These are phyloP conservation scores for Onchidella celtica DNA, from an alignment of 2,888 invertebrate genomes.

Conservation along the genomic window DNA sequence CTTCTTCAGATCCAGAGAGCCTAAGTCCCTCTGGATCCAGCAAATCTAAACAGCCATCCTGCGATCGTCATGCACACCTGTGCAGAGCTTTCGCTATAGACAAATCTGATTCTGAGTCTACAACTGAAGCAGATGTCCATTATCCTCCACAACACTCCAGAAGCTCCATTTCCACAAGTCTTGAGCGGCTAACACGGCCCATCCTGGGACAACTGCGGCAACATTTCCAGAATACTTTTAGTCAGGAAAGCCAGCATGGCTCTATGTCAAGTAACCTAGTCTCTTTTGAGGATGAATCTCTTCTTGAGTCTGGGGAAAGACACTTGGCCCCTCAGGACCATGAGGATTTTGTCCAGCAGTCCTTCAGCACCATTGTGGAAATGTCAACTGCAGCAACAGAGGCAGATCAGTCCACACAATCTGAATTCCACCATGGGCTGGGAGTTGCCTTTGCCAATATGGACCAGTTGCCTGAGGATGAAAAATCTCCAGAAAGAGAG, in stretches of 20 bases:
- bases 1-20: background rate
- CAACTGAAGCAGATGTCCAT: background rate
- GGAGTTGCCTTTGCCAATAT: constrained; percentile 35
- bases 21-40: background rate
- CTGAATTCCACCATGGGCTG: constrained; percentile 36
- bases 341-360: constrained; percentile 43
- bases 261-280: constrained; percentile 1
- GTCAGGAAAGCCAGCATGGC: background rate
- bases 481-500: constrained; percentile 42
- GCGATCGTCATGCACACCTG: constrained; percentile 1
- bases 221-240: constrained; percentile 19
- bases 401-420: background rate
- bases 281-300: constrained; percentile 26
- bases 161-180: constrained; percentile 43
- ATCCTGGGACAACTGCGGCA: constrained; percentile 43
- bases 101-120: constrained; percentile 32
- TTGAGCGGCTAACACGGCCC: constrained; percentile 52
- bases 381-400: constrained; percentile 27
- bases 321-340: background rate
- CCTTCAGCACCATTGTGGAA: constrained; percentile 42
- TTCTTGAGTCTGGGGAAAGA: background rate
- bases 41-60: background rate
- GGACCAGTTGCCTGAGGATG: constrained; percentile 35
- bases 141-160: constrained; percentile 21
- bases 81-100: constrained; percentile 24